Conservation (phyloP, 2,113 vertebrate species). For the Sporophila hypoxantha region DNA sequence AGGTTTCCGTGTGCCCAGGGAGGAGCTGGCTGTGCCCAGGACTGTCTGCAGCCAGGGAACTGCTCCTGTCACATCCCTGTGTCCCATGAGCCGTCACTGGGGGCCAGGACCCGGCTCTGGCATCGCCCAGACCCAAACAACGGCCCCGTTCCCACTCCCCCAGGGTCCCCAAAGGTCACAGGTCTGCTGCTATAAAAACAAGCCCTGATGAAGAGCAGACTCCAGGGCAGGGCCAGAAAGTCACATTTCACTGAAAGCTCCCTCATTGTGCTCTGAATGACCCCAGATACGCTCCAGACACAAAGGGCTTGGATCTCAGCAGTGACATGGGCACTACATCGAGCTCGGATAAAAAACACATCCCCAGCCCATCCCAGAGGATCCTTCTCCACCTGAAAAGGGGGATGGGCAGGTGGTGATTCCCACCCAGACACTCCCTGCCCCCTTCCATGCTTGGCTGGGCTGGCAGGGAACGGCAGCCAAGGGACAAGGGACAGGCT, state of each 20-base stretch:
- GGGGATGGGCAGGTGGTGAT: rapidly evolving
- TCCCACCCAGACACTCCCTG: rapidly evolving
- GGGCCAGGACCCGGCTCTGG: background rate
- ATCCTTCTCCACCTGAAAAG: background rate
- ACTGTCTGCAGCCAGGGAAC: background rate
- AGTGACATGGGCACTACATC: rapidly evolving
- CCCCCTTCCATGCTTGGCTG: background rate
- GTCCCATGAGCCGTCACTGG: background rate
- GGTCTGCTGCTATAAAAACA: background rate
- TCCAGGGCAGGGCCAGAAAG: background rate
- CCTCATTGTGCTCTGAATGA: background rate
- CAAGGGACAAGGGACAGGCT: background rate
- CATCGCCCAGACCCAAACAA: background rate
- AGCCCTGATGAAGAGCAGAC: background rate
- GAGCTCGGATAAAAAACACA: background rate
- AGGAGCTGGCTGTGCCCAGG: background rate
- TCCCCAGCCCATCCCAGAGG: background rate
- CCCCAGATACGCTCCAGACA: background rate
- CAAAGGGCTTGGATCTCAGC: background rate
- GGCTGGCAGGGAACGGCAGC: rapidly evolving
- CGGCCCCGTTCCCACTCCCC: background rate
- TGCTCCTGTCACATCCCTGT: rapidly evolving
- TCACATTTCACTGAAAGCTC: background rate
- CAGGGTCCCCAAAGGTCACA: background rate
- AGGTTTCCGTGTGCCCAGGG: background rate